phyloP scores from a whole-genome alignment of 2,888 invertebrate species.

The Timandra comae region DNA sequence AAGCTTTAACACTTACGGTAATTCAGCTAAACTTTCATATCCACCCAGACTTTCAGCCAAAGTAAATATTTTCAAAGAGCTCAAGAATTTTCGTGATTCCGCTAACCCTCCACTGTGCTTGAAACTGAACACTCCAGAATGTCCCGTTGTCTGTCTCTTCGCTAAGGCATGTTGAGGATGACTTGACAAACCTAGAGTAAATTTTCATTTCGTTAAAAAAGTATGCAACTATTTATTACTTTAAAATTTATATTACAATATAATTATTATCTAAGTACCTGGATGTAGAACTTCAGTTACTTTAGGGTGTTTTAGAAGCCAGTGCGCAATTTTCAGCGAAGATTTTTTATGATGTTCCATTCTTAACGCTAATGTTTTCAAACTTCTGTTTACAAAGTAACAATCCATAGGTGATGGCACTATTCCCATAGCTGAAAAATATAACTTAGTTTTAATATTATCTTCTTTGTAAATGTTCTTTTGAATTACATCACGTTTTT shows the following conservation, averaged over 20 bases:
- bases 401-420: slow-evolving; percentile 98
- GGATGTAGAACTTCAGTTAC: slow-evolving; percentile 91
- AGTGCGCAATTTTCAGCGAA: slow-evolving; percentile 86
- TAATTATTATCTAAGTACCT: slow-evolving; percentile 54
- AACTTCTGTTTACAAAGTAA: slow-evolving; percentile 91
- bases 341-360: slow-evolving; percentile 94
- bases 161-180: slow-evolving; percentile 92
- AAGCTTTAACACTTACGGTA: slow-evolving; percentile 87
- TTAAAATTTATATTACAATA: too few relatives aligned
- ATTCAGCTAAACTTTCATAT: slow-evolving; percentile 94
- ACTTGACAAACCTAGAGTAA: slow-evolving; percentile 80
- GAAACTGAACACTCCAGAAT: slow-evolving; percentile 95
- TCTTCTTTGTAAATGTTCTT: too few relatives aligned
- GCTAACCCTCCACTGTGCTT: slow-evolving; percentile 86
- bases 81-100: slow-evolving; percentile 84
- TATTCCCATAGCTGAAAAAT: slow-evolving; percentile 86
- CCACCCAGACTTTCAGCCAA: slow-evolving; percentile 97
- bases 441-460: slow-evolving; percentile 6
- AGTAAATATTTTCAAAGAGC: slow-evolving; percentile 85
- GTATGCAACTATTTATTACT: too few relatives aligned
- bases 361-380: slow-evolving; percentile 94
- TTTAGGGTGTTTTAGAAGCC: slow-evolving; percentile 86
- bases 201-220: too few relatives aligned
- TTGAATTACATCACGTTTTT: too few relatives aligned
- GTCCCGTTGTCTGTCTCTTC: slow-evolving; percentile 88